Base-by-base conservation (phyloP, 2,797 vertebrate genomes). In the Anomalospiza imberbis region DNA sequence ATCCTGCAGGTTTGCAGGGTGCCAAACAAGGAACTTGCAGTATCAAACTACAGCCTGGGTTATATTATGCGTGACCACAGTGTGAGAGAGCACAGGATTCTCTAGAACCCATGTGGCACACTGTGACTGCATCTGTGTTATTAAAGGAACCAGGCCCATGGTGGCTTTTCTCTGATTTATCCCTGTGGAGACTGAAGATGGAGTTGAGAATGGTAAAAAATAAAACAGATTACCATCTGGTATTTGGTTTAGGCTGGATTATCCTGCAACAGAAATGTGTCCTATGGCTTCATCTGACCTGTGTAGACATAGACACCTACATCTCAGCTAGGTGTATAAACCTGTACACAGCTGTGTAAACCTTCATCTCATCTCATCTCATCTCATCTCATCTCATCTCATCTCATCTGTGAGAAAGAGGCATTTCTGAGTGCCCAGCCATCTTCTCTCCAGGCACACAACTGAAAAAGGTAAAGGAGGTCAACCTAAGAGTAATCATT, bases 51-150 rank as follows among this genome's bases (percentile, higher is more conserved):
- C 45, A 88, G 58, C 26, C 40, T 78, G 58, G 71, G 17, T 67
- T 62, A 19, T 24, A 15, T 13, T 13, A 71, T 61, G 47, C 16
- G 29, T 22, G n/a, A 47, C 26, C 31, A 51, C 42, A 0, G 0
- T 13, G 9, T 42, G 20, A 72, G 44, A 47, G 12, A 84, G 45
- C 54, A 55, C 31, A 80, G 63, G 24, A 24, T 60, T 34, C 36
- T 68, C 8, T 21, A 4, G 5, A 36, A 54, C 14, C 51, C 3
- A 1, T 1, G 1, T 53, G 28, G 58, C 40, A 54, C 16, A 6
- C 31, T 38, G 58, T 0, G 4, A 20, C 29, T 79, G 21, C 0
- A 4, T 47, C 47, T 0, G 0, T 44, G 34, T 32, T 61, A 32
- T 36, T 50, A 40, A 87, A 70, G 22, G 40, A 51, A 44, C 15